Base-by-base conservation (phyloP, 92 coral and sea anemone genomes). In the Epizoanthus stellaris region DNA sequence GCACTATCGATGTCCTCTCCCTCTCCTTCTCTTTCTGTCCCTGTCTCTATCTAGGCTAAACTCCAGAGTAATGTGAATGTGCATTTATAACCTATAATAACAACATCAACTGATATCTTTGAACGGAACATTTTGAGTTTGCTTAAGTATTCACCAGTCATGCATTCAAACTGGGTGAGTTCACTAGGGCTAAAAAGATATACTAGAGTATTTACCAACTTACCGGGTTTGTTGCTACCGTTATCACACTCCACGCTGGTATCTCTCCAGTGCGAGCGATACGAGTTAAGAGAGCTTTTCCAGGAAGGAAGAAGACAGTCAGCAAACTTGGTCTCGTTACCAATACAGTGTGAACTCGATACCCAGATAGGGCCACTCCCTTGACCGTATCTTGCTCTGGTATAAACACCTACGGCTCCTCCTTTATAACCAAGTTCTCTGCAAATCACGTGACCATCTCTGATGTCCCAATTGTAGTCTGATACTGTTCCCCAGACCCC, bases 381-480 rank as follows among this genome's bases (percentile, higher is more conserved):
- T 23, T 16, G 40, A 6, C 80, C 80, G 62, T 74, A 74, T 14
- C 20, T 49, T 10, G 80, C 57, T 49, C 6, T 42, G 4, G 80
- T 47, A 20, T 7, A 74, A 5, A 74, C 80, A 49, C 63, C 45
- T 25, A 53, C 80, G 15, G 80, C 80, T 74, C 64, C 64, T 53
- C 56, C 21, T 7, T 63, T 74, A 52, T 21, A 74, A 13, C 80
- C 80, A 74, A 74, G 80, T 25, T 74, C 62, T 12, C 34, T 74
- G 80, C 80, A 74, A 53, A 74, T 14, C 64, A 74, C 80, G 42
- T 74, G 61, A 21, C 80, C 80, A 53, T 74, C 80, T 10, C 80
- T 49, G 80, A 74, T 74, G 15, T 74, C 64, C 80, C 80, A 74
- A 4, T 25, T 25, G 16, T 25, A 13, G 12, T 10, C 62, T 3